These are phyloP conservation scores for Phalera bucephala DNA, from an alignment of 2,888 invertebrate species.

Conservation along the genomic window DNA sequence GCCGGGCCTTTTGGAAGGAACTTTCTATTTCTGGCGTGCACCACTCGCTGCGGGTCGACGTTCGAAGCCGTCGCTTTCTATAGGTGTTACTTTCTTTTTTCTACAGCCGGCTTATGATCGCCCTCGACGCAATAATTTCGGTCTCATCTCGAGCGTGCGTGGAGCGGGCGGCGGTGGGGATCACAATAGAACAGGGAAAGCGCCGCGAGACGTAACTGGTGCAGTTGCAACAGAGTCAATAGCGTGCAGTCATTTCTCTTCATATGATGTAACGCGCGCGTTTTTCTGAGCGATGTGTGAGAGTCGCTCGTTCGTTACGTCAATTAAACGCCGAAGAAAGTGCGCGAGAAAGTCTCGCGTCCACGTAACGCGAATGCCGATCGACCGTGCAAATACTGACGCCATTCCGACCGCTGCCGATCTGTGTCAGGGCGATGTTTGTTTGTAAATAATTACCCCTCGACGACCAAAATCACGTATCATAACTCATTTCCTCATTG, in stretches of 20 bases:
- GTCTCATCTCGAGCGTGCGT: constrained; percentile 51
- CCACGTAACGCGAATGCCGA: constrained; percentile 61
- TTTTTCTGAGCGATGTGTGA: constrained; percentile 74
- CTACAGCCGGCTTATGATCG: constrained; percentile 43
- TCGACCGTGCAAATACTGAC: constrained; percentile 41
- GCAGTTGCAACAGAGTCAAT: constrained; percentile 71
- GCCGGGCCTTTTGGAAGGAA: constrained; percentile 66
- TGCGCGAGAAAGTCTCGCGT: constrained; percentile 72
- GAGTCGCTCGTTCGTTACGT: constrained; percentile 78
- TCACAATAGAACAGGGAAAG: constrained; percentile 72
- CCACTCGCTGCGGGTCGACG: constrained; percentile 74
- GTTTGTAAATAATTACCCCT: constrained; percentile 64
- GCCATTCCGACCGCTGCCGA: constrained; percentile 39
- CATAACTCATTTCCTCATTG: constrained; percentile 36
- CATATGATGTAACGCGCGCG: constrained; percentile 74
- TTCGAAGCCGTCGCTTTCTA: constrained; percentile 75
- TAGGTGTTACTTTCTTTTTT: constrained; percentile 78
- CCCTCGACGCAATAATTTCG: constrained; percentile 47
- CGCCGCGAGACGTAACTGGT: constrained; percentile 61
- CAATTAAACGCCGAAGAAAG: constrained; percentile 79
- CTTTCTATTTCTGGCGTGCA: constrained; percentile 80
- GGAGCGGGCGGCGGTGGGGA: constrained; percentile 40
- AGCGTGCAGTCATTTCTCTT: constrained; percentile 79
- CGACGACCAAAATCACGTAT: constrained; percentile 48
- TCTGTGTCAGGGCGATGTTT: constrained; percentile 73